phyloP scores from a whole-genome alignment of 2,113 vertebrate species.

The Parus major region DNA sequence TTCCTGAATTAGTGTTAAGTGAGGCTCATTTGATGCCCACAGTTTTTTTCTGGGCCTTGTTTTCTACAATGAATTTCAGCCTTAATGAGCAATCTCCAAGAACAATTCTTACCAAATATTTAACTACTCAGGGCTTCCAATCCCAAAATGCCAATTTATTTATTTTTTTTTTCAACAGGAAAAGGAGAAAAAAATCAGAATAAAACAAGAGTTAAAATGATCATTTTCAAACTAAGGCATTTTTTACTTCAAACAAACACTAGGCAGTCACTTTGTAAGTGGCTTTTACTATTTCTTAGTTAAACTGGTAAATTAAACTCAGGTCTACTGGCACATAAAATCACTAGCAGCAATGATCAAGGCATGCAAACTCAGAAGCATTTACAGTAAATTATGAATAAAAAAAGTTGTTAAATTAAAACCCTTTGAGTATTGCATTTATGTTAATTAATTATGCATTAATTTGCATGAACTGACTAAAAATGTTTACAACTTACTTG shows the following conservation, averaged over 20 bases:
- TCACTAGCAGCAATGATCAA: constrained; percentile 89
- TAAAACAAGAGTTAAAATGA: constrained; percentile 48
- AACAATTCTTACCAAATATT: constrained; percentile 75
- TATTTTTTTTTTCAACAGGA: constrained; percentile 27
- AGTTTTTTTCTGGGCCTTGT: neutral
- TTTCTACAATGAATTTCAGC: constrained; percentile 13
- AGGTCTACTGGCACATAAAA: constrained; percentile 86
- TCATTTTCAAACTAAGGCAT: constrained; percentile 64
- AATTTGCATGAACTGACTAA: constrained; percentile 72
- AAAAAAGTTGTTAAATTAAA: constrained; percentile 80
- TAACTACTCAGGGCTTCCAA: constrained; percentile 84
- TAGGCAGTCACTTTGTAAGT: constrained; percentile 85
- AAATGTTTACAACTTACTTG: constrained; percentile 65
- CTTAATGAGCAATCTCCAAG: constrained; percentile 54
- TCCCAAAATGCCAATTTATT: constrained; percentile 67
- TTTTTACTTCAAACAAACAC: constrained; percentile 73
- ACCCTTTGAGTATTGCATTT: constrained; percentile 87
- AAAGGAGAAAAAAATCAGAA: constrained; percentile 1
- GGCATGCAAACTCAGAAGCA: constrained; percentile 88
- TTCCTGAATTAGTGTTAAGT: constrained; percentile 23
- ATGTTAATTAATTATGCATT: constrained; percentile 64
- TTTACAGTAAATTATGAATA: constrained; percentile 84
- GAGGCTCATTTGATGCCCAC: constrained; percentile 30
- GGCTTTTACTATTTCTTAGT: constrained; percentile 81
- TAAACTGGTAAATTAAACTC: constrained; percentile 83